Conservation (phyloP, 1,140 invertebrate species). For the Armadillidium nasatum region DNA sequence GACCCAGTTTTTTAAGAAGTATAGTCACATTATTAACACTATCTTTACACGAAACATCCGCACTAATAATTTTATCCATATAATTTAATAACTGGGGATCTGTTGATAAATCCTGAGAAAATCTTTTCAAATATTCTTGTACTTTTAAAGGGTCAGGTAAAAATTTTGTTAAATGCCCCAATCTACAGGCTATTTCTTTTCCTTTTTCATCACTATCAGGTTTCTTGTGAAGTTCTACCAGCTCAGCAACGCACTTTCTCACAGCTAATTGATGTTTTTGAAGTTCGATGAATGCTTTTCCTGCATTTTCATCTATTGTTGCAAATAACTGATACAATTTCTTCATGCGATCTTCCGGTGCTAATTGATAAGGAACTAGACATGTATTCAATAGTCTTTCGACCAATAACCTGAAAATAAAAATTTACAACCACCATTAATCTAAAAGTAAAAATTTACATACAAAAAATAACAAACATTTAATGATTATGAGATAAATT, state of each 20-base stretch:
- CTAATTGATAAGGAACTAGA: slow-evolving; percentile 85
- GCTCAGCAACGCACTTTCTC: slow-evolving; percentile 74
- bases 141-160: slow-evolving; percentile 91
- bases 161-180: slow-evolving; percentile 62
- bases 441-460: too few species aligned
- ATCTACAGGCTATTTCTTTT: slow-evolving; percentile 63
- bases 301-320: slow-evolving; percentile 90
- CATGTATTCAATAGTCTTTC: slow-evolving; percentile 93
- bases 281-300: slow-evolving; percentile 90
- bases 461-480: too few species aligned
- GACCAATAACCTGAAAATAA: slow-evolving; percentile 64
- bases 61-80: slow-evolving; percentile 79
- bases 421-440: not conserved
- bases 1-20: slow-evolving; percentile 87
- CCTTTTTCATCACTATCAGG: slow-evolving; percentile 58
- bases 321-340: slow-evolving; percentile 86
- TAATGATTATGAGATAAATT: too few species aligned
- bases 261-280: slow-evolving; percentile 71
- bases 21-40: slow-evolving; percentile 68
- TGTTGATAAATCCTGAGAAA: slow-evolving; percentile 72
- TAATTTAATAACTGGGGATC: slow-evolving; percentile 71
- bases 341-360: slow-evolving; percentile 84
- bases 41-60: slow-evolving; percentile 82
- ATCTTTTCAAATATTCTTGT: slow-evolving; percentile 84
- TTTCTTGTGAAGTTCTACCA: slow-evolving; percentile 73